Evolutionary conservation across 2,113 vertebrate genomes (phyloP).

Genomic region (Salvelinus alpinus): DNA sequence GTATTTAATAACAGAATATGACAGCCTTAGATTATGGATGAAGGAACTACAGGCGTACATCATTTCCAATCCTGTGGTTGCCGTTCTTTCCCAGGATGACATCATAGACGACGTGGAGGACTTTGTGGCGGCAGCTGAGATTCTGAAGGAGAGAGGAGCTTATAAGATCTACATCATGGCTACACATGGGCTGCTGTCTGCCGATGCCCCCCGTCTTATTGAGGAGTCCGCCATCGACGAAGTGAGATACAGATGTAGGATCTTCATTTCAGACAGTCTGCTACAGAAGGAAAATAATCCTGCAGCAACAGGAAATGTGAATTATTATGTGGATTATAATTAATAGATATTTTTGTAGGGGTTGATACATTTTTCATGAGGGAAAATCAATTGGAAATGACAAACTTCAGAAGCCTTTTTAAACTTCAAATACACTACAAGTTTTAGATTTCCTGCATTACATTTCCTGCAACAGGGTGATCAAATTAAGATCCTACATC

Average conservation of each 20-base stretch:
- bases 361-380: too few species aligned
- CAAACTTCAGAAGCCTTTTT: too few species aligned
- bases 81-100: slow-evolving; percentile 82
- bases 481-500: too few species aligned
- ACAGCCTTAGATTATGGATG: background rate
- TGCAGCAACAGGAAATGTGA: too few species aligned
- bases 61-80: background rate
- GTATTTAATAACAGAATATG: background rate
- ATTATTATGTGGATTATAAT: too few species aligned
- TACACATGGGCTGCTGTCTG: slow-evolving; percentile 93
- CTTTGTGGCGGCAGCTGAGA: slow-evolving; percentile 95
- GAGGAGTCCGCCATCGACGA: slow-evolving; percentile 95
- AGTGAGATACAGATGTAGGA: slow-evolving; percentile 60
- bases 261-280: too few species aligned
- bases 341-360: too few species aligned
- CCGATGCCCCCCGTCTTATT: slow-evolving; percentile 92
- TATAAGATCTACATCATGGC: slow-evolving; percentile 99
- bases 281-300: too few species aligned
- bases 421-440: too few species aligned
- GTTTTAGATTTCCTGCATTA: too few species aligned
- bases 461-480: too few species aligned
- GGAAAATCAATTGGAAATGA: too few species aligned
- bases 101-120: slow-evolving; percentile 97
- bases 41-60: background rate
- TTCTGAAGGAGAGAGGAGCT: slow-evolving; percentile 95